Base-by-base conservation (phyloP, 2,888 invertebrate genomes). In the Lepetodrilus schrolli region DNA sequence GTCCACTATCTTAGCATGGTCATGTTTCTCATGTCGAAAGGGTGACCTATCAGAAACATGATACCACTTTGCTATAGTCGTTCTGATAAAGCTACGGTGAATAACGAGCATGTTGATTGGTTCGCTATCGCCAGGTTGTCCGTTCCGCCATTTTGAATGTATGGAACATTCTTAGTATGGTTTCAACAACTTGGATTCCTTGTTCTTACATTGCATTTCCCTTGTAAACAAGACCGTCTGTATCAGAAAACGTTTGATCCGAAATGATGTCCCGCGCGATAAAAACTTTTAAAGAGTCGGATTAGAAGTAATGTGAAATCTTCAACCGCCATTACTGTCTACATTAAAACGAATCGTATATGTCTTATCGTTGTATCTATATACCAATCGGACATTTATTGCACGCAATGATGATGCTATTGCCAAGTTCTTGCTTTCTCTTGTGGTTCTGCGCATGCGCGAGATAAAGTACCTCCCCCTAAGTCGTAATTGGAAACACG, bases 91-190 rank as follows among this genome's bases (percentile, higher is more conserved):
- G 30, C 58, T 34, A 34, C 17, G 58, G 8, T 58, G 34, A 58
- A 58, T 58, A 58, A 58, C 58, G 58, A 58, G 58, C 26, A 58
- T 17, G 58, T 58, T 58, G 58, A 58, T 58, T 58, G 58, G 58
- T 30, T 30, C 58, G 58, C 58, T 58, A 58, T 58, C 58, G 30
- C 58, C 58, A 58, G 30, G n/a, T 58, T 30, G 34, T 58, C 34
- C 58, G 58, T 58, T 58, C 58, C 58, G 58, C 58, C 58, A 58
- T 58, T 34, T 58, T 58, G 58, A 34, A 58, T 58, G 26, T 58
- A 58, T 58, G 58, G 58, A 58, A 58, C 58, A 58, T 26, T 58
- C 58, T n/a, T 7, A 30, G 7, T 58, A 30, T 34, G 26, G 58
- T 17, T 58, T 34, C 58, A 13, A 58, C 58, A 30, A 30, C 58